Base-by-base conservation (phyloP, 2,797 vertebrate genomes). In the Arctocebus calabarensis region DNA sequence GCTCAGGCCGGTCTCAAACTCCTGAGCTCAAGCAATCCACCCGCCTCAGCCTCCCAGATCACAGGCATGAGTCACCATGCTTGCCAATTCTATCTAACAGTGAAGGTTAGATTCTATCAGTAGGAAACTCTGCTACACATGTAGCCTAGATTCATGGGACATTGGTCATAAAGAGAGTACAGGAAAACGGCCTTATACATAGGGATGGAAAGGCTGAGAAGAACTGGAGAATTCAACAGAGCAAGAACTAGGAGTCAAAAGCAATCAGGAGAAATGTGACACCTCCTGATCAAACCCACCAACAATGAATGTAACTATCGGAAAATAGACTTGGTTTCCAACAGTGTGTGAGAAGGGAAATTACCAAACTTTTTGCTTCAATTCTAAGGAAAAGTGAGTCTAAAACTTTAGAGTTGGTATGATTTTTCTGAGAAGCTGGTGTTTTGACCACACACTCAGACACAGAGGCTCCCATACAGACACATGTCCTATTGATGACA, bases 171-270 rank as follows among this genome's bases (percentile, higher is more conserved):
- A 57, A 64, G 43, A 55, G 82, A 71, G 79, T 84, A 55, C 73
- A 86, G 83, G 84, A 88, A 95, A 94, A 71, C 29, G 48, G 7
- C 48, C 92, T 92, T 73, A 55, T n/a, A 71, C 22, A 94, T 64
- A 78, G n/a, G 66, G 84, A 94, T 45, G 48, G 88, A 89, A 95
- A 78, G 82, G 40, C 75, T 13, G 37, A 95, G 88, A 86, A 94
- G 34, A 94, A 64, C 45, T 43, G 71, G 45, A 91, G 64, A 96
- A 88, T 83, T 94, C 78, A 94, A 52, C 8, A 66, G n/a, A 55
- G 37, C 48, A 84, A 93, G 52, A 91, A 81, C 19, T n/a, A 27
- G 82, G 94, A 85, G 27, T 91, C 85, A 88, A 52, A 85, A 90
- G 27, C 25, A 32, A 83, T 78, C 43, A 48, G 7, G n/a, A 85